phyloP scores from a whole-genome alignment of 1,140 invertebrate species.

The Nomia melanderi region DNA sequence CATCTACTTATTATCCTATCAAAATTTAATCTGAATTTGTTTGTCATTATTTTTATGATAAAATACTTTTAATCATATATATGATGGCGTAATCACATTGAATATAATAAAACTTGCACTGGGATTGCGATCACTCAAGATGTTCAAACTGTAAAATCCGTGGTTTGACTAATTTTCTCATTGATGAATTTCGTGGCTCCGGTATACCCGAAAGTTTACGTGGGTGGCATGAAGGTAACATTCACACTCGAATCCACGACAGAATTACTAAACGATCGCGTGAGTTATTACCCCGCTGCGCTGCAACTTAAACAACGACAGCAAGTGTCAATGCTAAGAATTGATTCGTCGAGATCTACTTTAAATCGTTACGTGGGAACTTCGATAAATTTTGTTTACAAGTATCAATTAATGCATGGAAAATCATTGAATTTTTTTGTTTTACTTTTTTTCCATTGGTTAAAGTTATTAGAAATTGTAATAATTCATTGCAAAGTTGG shows the following conservation, averaged over 20 bases:
- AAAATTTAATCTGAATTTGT: too few species aligned
- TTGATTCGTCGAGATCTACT: neutral
- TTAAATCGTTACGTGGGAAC: neutral
- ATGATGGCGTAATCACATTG: too few species aligned
- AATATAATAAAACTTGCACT: too few species aligned
- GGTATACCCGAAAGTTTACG: conserved; percentile 3
- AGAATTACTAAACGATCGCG: neutral
- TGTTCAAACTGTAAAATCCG: neutral
- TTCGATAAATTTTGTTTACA: too few species aligned
- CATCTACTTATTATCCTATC: too few species aligned
- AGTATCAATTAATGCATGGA: too few species aligned
- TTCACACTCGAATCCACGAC: conserved; percentile 1
- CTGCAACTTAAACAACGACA: neutral
- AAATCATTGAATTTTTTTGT: too few species aligned
- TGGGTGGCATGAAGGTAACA: conserved; percentile 21
- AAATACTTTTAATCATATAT: neutral
- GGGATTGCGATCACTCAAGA: neutral
- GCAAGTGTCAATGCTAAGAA: neutral
- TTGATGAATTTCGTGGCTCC: neutral
- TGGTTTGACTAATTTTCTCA: conserved; percentile 4
- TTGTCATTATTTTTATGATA: neutral
- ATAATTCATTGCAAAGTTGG: too few species aligned
- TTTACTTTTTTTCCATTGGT: too few species aligned
- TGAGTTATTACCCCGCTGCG: neutral
- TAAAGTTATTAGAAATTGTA: too few species aligned